Conservation (phyloP, 1,140 invertebrate genomes). For the Drosophila navojoa region DNA sequence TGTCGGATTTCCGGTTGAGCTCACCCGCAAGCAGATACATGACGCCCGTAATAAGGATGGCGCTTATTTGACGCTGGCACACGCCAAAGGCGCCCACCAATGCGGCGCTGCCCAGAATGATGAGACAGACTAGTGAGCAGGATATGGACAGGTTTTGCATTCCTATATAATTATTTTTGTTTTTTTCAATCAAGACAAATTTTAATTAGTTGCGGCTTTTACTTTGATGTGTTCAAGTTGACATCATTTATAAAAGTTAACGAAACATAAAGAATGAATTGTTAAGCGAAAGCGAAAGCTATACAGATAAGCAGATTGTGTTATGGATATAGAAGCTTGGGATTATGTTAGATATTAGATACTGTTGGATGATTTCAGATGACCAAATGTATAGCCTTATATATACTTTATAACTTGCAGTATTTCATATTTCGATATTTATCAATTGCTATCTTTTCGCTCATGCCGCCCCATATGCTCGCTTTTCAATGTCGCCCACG, state of each 20-base stretch:
- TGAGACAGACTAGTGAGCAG: slow-evolving; percentile 94
- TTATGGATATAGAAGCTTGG: not conserved
- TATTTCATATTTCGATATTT: no score
- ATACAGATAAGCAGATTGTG: not conserved
- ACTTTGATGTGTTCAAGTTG: not conserved
- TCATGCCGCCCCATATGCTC: not conserved
- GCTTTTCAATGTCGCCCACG: not conserved
- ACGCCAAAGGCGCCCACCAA: slow-evolving; percentile 93
- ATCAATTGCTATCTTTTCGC: not conserved
- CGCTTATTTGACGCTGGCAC: slow-evolving; percentile 93
- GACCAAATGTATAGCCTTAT: no score
- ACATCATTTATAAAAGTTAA: slow-evolving; percentile 15
- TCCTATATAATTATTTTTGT: slow-evolving; percentile 85
- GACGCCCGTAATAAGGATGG: slow-evolving; percentile 94
- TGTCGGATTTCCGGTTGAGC: slow-evolving; percentile 11
- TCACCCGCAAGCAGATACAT: slow-evolving; percentile 95
- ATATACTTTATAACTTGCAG: not conserved
- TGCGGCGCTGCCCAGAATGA: slow-evolving; percentile 92
- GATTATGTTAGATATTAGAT: not conserved
- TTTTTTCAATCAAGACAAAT: no score
- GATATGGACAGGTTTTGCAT: slow-evolving; percentile 97
- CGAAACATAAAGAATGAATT: not conserved
- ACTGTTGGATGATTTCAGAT: no score
- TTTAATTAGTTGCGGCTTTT: not conserved
- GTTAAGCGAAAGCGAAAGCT: slow-evolving; percentile 17